Evolutionary conservation across 1,140 invertebrate species (phyloP), one percentile per base, ranked within the genome.

Genomic region (Trichogramma pretiosum): DNA sequence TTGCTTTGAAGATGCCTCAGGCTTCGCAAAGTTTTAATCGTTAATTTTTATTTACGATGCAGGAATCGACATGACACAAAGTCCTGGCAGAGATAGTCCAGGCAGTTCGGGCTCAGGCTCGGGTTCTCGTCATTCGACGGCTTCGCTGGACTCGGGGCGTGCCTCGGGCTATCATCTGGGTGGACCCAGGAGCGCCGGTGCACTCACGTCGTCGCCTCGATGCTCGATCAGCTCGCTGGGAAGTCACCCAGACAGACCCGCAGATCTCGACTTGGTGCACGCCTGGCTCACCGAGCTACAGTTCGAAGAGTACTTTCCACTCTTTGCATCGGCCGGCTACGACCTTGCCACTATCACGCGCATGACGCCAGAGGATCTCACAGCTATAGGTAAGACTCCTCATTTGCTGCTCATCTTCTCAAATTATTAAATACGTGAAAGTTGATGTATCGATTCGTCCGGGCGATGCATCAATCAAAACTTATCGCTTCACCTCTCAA

Each of bases 331-430:
- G 17, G 92, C 95, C 32, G 96, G 95, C 26, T 99, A 99, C 67
- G 96, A 99, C 74, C 83, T 99, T 74, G 84, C 91, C 17, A 98
- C 95, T 1, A 94, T 98, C 58, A 90, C 91, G 19, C 77, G 93
- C 49, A 98, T 98, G 92, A 99, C 96, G 16, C 95, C 96, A 0
- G 94, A 98, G 74, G 92, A 87, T 73, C 74, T 86, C 55, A 87
- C 84, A 7, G 84, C 83, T 33, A 84, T 87, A 58, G 84, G 84
- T 70, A 44, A 48, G 38, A 40, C 35, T n/a, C n/a, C 11, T 28
- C 24, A 28, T 28, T 28, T 11, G 24, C 5, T 11, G 24, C 11
- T 28, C 24, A 11, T 7, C 24, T 28, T 11, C 11, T 28, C n/a
- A n/a, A n/a, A n/a, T n/a, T n/a, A n/a, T n/a, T n/a, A n/a, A n/a